These are phyloP conservation scores for Agrypnus murinus DNA, from an alignment of 2,888 invertebrate species.

Conservation along the genomic window DNA sequence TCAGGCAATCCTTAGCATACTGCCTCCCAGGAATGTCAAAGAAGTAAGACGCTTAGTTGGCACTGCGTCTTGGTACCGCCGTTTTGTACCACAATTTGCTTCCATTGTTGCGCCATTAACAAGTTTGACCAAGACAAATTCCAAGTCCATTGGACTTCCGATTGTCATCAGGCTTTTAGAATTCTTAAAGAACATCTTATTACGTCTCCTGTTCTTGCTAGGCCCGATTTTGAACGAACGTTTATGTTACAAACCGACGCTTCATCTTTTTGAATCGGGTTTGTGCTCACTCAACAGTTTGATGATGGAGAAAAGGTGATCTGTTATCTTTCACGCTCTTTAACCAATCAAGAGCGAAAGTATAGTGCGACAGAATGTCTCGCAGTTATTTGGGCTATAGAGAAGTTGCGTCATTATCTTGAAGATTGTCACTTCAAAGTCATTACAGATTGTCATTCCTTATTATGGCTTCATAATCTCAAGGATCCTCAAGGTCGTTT, in stretches of 20 bases:
- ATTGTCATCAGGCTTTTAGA: constrained; percentile 47
- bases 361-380: constrained; percentile 43
- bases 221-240: constrained; percentile 48
- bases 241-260: too few relatives aligned
- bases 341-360: too few relatives aligned
- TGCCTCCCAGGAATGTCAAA: constrained; percentile 40
- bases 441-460: too few relatives aligned
- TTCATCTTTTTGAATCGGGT: constrained; percentile 10
- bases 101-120: constrained; percentile 49
- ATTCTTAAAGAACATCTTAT: constrained; percentile 21
- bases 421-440: too few relatives aligned
- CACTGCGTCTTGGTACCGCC: constrained; percentile 49
- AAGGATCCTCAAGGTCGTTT: too few relatives aligned
- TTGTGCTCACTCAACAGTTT: background rate
- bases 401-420: constrained; percentile 51
- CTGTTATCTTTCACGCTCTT: background rate
- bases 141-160: constrained; percentile 45
- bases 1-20: constrained; percentile 34
- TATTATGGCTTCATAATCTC: too few relatives aligned
- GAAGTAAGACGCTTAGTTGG: too few relatives aligned
- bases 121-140: constrained; percentile 48
- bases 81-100: too few relatives aligned
- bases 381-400: too few relatives aligned
- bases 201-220: constrained; percentile 50
- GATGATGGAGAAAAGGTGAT: background rate